Base-by-base conservation (phyloP, 2,888 invertebrate species). In the Dysmachus trigonus region DNA sequence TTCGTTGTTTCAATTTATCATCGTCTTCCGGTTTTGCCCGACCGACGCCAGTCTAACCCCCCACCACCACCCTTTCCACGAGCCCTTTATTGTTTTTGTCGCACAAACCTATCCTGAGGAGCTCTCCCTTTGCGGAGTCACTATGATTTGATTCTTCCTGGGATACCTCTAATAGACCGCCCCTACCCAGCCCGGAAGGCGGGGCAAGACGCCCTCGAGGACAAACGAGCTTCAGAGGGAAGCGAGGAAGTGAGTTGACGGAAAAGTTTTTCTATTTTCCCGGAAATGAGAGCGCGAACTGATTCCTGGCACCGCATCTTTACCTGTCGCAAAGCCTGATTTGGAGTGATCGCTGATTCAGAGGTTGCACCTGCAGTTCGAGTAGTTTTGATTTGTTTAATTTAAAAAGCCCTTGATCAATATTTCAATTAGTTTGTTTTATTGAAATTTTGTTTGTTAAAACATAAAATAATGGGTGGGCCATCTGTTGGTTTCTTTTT, bases 1-100 rank as follows among this genome's bases (percentile, higher is more conserved):
- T 83, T 83, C 83, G 72, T 83, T 83, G 83, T 72, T 83, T 83
- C 83, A 83, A 83, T 83, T 83, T 83, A 83, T 83, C 83, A 83
- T 83, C 72, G 83, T 41, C 83, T 83, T 15, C 18, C 22, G 38
- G 8, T 35, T 73, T 73, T 35, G 31, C 72, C 13, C 22, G 15
- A 5, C 72, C 27, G 31, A 31, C 31, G 15, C n/a, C n/a, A n/a
- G n/a, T n/a, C n/a, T n/a, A n/a, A n/a, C n/a, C n/a, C n/a, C n/a
- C 47, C 62, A 6, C 10, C n/a, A n/a, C 22, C 27, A 7, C 22
- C 18, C 62, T 6, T 7, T 62, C 6, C 62, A 22, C 10, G 18
- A 8, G 62, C 33, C 27, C 30, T 73, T 73, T 27, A 30, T 83
- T 83, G 83, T 72, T 71, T 83, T 72, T 83, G 38, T 27, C 41